Base-by-base conservation (phyloP, 2,888 invertebrate genomes). In the Tiphia femorata region DNA sequence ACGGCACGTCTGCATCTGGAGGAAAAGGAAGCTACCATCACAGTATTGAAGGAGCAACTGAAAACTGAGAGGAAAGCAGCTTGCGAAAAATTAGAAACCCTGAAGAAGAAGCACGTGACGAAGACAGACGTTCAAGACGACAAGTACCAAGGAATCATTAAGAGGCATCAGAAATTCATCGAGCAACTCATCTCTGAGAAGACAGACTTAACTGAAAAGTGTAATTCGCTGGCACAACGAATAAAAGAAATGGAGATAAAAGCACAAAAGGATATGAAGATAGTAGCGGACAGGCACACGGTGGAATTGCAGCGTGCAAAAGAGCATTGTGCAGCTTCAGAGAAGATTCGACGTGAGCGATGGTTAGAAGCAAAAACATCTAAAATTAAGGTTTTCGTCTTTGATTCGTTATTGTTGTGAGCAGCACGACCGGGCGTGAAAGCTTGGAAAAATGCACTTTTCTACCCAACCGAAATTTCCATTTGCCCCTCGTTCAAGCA, bases 321-420 rank as follows among this genome's bases (percentile, higher is more conserved):
- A 76, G 93, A 94, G 77, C 91, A 91, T 71, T 91, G 91, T 63
- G 85, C 89, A 19, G 93, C 92, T 20, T 91, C 92, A 0, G 94
- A 95, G 77, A 94, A 92, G 78, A 84, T 90, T 10, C 84, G 88
- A 7, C 84, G 90, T 19, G 93, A 94, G 75, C 88, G 91, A 47
- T 94, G 95, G 94, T 90, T 94, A 35, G 90, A 93, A 46, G 89
- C 89, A 52, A 94, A 93, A 82, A 94, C 94, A 2, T 91, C 93
- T 73, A 94, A 94, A 84, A 63, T 65, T 17, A 64, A 65, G 59
- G 66, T 67, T 29, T 33, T 12, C n/a, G 7, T n/a, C 21, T n/a
- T n/a, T n/a, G n/a, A n/a, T n/a, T n/a, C n/a, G n/a, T n/a, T n/a
- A n/a, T n/a, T n/a, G n/a, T n/a, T n/a, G n/a, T n/a, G n/a, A n/a